phyloP scores from a whole-genome alignment of 1,140 invertebrate species.

The Lamellibrachia luymesi region DNA sequence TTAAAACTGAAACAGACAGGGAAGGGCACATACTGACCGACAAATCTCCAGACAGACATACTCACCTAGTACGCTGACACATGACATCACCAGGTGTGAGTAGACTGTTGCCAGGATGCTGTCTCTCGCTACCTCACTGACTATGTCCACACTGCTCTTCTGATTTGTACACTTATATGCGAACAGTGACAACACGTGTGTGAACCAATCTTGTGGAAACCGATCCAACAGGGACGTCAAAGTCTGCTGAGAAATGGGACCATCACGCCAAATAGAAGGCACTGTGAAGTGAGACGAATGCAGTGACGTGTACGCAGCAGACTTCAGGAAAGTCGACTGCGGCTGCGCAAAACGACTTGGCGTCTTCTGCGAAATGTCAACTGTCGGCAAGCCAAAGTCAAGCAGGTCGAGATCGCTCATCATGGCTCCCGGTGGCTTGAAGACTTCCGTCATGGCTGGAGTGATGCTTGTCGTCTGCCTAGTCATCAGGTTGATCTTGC shows the following conservation, averaged over 20 bases:
- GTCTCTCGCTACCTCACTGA: constrained; percentile 40
- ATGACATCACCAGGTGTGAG: constrained; percentile 52
- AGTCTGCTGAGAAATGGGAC: constrained; percentile 15
- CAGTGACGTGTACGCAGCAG: neutral
- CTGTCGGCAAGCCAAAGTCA: constrained; percentile 47
- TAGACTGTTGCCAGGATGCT: constrained; percentile 46
- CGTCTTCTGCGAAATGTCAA: constrained; percentile 28
- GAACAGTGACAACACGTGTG: neutral
- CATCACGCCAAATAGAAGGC: neutral
- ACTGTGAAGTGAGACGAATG: neutral
- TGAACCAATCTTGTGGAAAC: neutral
- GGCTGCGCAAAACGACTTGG: neutral
- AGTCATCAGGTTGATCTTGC: constrained; percentile 7
- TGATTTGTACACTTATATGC: neutral
- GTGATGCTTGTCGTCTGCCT: neutral
- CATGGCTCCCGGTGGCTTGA: constrained; percentile 25
- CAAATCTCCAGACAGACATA: neutral
- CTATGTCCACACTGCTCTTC: constrained; percentile 34
- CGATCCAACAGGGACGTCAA: neutral
- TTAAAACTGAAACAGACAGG: no score
- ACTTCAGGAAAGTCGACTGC: neutral
- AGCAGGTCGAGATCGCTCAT: constrained; percentile 42
- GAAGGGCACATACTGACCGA: neutral
- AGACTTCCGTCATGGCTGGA: neutral
- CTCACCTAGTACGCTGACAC: constrained; percentile 28